Conservation (phyloP, 2,113 vertebrate species). For the Hassar affinis region DNA sequence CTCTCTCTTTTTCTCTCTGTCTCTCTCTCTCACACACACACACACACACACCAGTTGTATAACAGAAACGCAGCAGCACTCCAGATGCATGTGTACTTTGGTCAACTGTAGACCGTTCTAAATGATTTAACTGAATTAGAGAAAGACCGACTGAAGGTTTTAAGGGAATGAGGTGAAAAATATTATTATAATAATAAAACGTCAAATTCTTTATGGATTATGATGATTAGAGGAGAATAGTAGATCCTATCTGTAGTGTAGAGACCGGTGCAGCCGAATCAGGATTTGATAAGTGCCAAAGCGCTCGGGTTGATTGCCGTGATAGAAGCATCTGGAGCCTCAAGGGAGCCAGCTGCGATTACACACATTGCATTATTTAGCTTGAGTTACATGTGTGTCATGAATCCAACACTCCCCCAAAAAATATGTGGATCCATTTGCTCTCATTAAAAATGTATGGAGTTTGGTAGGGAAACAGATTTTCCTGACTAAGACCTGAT, state of each 20-base stretch:
- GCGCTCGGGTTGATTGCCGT: conserved; percentile 3
- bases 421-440: conserved; percentile 53
- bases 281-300: conserved; percentile 14
- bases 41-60: not conserved
- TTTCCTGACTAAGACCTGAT: conserved; percentile 47
- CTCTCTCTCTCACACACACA: not conserved
- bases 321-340: conserved; percentile 24
- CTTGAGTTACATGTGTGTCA: conserved; percentile 43
- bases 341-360: conserved; percentile 46
- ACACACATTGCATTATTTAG: conserved; percentile 60
- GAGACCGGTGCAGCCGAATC: conserved; percentile 15
- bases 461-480: conserved; percentile 31
- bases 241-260: no score
- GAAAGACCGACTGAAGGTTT: not conserved
- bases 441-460: conserved; percentile 57
- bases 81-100: not conserved
- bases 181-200: not conserved
- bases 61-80: not conserved
- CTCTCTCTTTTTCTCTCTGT: no score
- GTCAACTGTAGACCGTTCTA: not conserved
- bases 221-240: not conserved
- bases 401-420: conserved; percentile 37
- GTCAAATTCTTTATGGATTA: not conserved
- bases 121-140: not conserved
- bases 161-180: not conserved